Conservation (phyloP, 2,113 vertebrate genomes). For the Amia ocellicauda region DNA sequence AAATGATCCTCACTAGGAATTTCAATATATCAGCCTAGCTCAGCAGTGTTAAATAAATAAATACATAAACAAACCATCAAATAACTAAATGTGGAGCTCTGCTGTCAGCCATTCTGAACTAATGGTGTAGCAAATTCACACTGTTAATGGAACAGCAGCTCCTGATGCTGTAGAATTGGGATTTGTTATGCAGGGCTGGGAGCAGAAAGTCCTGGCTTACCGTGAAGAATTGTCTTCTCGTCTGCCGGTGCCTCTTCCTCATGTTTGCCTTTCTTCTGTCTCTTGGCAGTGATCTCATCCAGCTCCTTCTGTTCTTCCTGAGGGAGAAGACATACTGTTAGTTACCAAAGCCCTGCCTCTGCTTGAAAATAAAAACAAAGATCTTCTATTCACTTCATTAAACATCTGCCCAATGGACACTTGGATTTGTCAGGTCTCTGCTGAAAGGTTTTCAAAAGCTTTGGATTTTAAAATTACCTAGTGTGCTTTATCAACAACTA, state of each 20-base stretch:
- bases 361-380: too few relatives aligned
- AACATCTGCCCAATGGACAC: too few relatives aligned
- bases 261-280: conserved; percentile 91
- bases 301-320: conserved; percentile 95
- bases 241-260: conserved; percentile 93
- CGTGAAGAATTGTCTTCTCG: conserved; percentile 94
- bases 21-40: neutral
- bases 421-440: too few relatives aligned
- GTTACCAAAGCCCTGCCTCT: too few relatives aligned
- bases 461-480: too few relatives aligned
- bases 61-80: neutral
- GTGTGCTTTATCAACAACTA: too few relatives aligned
- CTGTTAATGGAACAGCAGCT: neutral
- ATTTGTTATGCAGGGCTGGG: neutral
- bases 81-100: too few relatives aligned
- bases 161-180: neutral
- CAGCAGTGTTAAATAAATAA: neutral
- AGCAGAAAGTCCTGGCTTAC: conserved; percentile 53
- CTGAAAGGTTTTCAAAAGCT: too few relatives aligned
- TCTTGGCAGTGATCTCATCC: conserved; percentile 94
- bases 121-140: neutral
- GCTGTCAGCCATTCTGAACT: too few relatives aligned
- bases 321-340: conserved; percentile 8
- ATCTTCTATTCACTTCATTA: too few relatives aligned
- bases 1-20: neutral